Evolutionary conservation across 1,140 invertebrate genomes (phyloP), one percentile per base, ranked within the genome.

Genomic region (Meloidogyne exigua): DNA sequence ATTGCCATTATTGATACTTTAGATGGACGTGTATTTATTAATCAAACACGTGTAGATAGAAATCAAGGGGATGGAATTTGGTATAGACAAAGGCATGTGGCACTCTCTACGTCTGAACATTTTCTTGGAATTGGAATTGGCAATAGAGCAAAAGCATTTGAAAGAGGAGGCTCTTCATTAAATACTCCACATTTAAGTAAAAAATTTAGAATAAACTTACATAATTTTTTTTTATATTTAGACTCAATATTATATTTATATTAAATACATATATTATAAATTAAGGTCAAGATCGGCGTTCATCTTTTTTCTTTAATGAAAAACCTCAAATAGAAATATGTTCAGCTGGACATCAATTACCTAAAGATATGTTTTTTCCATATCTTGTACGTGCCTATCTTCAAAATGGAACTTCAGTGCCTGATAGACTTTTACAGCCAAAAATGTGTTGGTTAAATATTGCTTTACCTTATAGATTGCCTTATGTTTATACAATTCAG

Each of bases 11-110:
- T 87, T 25, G 87, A 86, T 72, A 82, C 85, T 0, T 81, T 83
- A 23, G 85, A 87, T 69, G 85, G 81, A 15, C 70, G 85, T 64
- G 36, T 83, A 18, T 87, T 87, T 63, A 62, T 87, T n/a, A 87
- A 87, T 75, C 76, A 77, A 62, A 84, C 85, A 15, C 49, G 62
- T 32, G 77, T 87, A 13, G 62, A 79, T 66, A 76, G 75, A 7
- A 85, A 87, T 73, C 87, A 84, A 67, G 85, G 85, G 15, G 85
- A 88, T 78, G 85, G 85, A n/a, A 80, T 87, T 62, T 88, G 81
- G 68, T 79, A 79, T 44, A 42, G 77, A 42, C 83, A 84, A 64
- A 79, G 42, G 49, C 76, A 81, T 62, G 72, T 44, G 2, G 79
- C 69, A 21, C 49, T 79, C 10, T 79, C 68, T 32, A 39, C 81